These are phyloP conservation scores for Apostichopus japonicus DNA, from an alignment of 35 echinoderm and acorn worm genomes.

Conservation along the genomic window DNA sequence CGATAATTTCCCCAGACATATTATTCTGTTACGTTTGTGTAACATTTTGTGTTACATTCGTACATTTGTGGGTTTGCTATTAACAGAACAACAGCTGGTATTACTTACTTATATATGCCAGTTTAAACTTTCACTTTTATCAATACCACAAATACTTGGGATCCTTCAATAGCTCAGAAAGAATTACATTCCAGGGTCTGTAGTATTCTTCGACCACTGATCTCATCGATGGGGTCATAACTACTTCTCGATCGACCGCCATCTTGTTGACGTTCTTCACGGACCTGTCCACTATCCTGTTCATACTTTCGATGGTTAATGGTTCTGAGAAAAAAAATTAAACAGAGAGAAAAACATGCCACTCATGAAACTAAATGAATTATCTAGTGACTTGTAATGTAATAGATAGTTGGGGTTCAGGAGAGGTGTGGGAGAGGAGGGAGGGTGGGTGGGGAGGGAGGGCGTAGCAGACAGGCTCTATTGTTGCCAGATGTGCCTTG, in stretches of 20 bases:
- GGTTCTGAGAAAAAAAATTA: not conserved
- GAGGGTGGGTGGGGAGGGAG: no score
- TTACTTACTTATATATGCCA: no score
- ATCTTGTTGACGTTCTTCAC: slow-evolving; percentile 20
- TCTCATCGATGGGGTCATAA: not conserved
- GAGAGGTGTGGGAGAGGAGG: not conserved
- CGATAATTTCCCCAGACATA: no score
- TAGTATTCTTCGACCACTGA: not conserved
- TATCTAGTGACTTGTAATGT: not conserved
- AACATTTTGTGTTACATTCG: no score
- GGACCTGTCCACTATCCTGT: not conserved
- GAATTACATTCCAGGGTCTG: slow-evolving; percentile 16
- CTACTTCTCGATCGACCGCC: not conserved
- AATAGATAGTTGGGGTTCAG: not conserved
- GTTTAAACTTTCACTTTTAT: no score
- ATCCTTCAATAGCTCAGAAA: not conserved
- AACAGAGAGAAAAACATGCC: not conserved
- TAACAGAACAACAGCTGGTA: no score
- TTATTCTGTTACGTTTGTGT: no score
- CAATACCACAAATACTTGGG: slow-evolving; percentile 2
- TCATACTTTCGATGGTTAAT: not conserved
- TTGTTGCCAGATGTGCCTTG: no score
- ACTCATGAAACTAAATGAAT: not conserved
- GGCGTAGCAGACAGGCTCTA: no score
- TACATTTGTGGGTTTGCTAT: no score